Base-by-base conservation (phyloP, 2,888 invertebrate species). In the Bellardia pandia region DNA sequence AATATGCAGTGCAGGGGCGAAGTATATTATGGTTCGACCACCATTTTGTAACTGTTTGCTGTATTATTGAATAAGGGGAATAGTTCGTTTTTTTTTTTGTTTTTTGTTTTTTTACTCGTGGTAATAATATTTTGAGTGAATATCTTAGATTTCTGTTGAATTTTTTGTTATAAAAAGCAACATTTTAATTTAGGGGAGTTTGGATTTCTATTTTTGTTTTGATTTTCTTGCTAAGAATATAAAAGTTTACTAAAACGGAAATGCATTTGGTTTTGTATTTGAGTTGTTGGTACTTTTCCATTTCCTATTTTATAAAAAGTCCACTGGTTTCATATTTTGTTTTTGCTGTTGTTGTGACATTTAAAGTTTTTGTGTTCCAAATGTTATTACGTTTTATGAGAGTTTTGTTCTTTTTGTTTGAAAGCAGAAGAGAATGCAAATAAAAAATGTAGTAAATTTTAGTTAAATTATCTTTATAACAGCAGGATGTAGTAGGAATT, bases 221-320 rank as follows among this genome's bases (percentile, higher is more conserved):
- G 13, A 62, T 68, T 58, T 58, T 23, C 6, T 58, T 23, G 13
- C 23, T 60, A 71, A 51, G 60, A 81, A 75, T 40, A 74, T 60
- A 69, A 83, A 77, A 74, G 68, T 79, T 81, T 60, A 74, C 13
- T 58, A 64, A 64, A 78, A 86, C 78, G 86, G 86, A 83, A 83
- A 86, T 80, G 75, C 84, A 79, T 86, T 84, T 86, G 80, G 74
- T 86, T 88, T 87, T 77, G 83, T 85, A 89, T 89, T 76, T 56
- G 83, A 88, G 86, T 88, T 88, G 86, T 88, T 88, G 86, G 85
- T 90, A 79, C 80, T 45, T 89, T 90, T 88, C 77, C 77, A 82
- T 85, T 88, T 88, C 85, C 88, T 88, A 78, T 88, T 85, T 75
- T 30, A 51, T 51, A 23, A 37, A 85, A 81, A 77, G 77, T 80